These are phyloP conservation scores for Pipistrellus pygmaeus DNA, from an alignment of 2,797 vertebrate species.

Conservation along the genomic window DNA sequence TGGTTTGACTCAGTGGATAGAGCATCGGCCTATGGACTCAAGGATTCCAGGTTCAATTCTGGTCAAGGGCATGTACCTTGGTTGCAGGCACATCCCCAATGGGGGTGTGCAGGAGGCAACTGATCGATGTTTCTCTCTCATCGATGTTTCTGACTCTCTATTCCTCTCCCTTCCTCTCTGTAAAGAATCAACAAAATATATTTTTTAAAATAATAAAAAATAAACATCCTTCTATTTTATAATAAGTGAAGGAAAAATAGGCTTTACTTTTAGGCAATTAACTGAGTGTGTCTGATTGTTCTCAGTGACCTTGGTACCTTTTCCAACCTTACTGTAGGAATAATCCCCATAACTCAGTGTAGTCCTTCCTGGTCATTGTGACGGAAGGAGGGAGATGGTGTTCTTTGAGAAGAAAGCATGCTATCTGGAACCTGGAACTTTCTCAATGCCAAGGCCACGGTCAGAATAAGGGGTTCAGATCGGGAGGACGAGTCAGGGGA, in stretches of 20 bases:
- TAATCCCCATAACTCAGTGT: neutral
- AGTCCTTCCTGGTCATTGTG: neutral
- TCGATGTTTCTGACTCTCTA: too few relatives aligned
- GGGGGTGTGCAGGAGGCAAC: too few relatives aligned
- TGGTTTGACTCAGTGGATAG: too few relatives aligned
- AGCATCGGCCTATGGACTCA: too few relatives aligned
- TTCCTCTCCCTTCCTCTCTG: too few relatives aligned
- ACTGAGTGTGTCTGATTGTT: neutral
- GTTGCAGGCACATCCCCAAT: too few relatives aligned
- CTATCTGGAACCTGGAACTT: neutral
- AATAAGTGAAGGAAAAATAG: neutral
- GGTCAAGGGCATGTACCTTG: too few relatives aligned
- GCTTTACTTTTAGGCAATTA: neutral
- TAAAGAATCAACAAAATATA: too few relatives aligned
- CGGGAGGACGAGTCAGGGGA: neutral
- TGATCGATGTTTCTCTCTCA: too few relatives aligned
- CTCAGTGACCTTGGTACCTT: neutral
- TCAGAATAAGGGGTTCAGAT: neutral
- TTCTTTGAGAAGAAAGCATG: neutral
- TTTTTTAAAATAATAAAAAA: too few relatives aligned
- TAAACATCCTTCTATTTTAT: constrained; percentile 2
- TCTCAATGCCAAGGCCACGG: neutral
- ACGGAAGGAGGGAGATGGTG: neutral
- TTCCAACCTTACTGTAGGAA: neutral
- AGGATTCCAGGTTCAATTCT: too few relatives aligned